Percentiles rank a stretch among this genome's conserved stretches.
Evolutionary conservation across 2,888 invertebrate genomes (phyloP).

Genomic region (Fragum whitleyi): DNA sequence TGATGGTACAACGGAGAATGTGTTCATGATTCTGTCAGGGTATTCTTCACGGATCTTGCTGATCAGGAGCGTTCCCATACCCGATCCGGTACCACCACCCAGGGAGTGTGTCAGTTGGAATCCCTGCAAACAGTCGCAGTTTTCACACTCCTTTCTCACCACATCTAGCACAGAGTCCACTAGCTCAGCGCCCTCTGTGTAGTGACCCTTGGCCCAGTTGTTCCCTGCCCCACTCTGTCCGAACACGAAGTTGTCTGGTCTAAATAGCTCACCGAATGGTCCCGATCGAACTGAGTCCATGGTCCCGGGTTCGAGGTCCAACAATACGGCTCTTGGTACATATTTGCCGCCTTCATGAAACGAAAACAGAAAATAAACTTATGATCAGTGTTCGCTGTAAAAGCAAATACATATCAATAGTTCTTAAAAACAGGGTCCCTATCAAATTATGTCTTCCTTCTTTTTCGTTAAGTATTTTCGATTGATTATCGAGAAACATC

Average conservation of each 20-base stretch:
- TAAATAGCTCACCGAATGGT: conserved; percentile 96
- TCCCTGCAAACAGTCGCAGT: conserved; percentile 95
- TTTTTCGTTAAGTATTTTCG: too few species aligned
- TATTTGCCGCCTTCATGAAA: conserved; percentile 90
- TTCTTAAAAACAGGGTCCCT: too few species aligned
- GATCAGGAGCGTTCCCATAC: conserved; percentile 95
- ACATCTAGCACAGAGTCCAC: conserved; percentile 88
- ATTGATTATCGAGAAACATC: too few species aligned
- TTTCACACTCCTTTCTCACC: conserved; percentile 91
- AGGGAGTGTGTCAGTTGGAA: conserved; percentile 88
- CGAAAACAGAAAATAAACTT: background rate
- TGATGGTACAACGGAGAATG: conserved; percentile 96
- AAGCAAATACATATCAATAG: too few species aligned
- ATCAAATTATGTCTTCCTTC: too few species aligned
- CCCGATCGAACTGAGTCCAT: conserved; percentile 98
- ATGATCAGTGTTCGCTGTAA: too few species aligned
- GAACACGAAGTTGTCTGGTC: conserved; percentile 98
- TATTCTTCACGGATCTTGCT: conserved; percentile 99
- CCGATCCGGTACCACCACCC: conserved; percentile 95
- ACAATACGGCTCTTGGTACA: conserved; percentile 96
- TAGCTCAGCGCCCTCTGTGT: conserved; percentile 92
- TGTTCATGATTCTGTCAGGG: conserved; percentile 99
- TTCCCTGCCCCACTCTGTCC: conserved; percentile 90
- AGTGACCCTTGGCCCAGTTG: conserved; percentile 96
- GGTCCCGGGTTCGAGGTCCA: conserved; percentile 97